A percentile compares a stretch with the other conserved stretches of the same genome.
Conservation (phyloP, 2,888 invertebrate species). For the Palloptera scutellata region DNA sequence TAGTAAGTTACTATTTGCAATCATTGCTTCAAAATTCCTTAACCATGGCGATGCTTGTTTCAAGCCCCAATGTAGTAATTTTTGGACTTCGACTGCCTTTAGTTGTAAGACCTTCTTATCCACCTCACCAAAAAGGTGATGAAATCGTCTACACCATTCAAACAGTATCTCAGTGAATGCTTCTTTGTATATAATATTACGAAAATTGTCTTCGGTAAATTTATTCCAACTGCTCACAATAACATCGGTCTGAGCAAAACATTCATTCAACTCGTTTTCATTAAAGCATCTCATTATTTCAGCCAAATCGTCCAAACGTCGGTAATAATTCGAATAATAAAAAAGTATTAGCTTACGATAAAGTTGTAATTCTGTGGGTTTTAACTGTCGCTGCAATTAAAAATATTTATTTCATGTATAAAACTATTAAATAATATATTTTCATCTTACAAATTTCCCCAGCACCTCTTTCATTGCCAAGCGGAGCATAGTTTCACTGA, state of each 20-base stretch:
- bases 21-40: background rate
- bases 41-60: background rate
- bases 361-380: slow-evolving; percentile 23
- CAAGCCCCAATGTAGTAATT: background rate
- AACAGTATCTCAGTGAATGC: background rate
- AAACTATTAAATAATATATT: no score
- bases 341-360: slow-evolving; percentile 38
- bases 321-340: slow-evolving; percentile 32
- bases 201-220: background rate
- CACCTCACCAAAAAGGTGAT: background rate
- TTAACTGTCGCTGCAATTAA: slow-evolving; percentile 13
- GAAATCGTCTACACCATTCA: background rate
- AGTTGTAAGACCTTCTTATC: background rate
- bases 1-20: background rate
- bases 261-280: background rate
- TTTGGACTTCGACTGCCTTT: background rate
- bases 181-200: background rate
- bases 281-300: background rate
- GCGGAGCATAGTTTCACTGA: slow-evolving; percentile 38
- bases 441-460: slow-evolving; percentile 20
- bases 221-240: background rate
- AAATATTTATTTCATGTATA: no score
- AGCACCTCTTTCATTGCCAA: slow-evolving; percentile 34
- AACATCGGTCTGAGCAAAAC: background rate
- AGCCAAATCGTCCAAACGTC: background rate